phyloP scores from a whole-genome alignment of 2,113 vertebrate genomes.

The Gnathonemus echidnorhynchus region DNA sequence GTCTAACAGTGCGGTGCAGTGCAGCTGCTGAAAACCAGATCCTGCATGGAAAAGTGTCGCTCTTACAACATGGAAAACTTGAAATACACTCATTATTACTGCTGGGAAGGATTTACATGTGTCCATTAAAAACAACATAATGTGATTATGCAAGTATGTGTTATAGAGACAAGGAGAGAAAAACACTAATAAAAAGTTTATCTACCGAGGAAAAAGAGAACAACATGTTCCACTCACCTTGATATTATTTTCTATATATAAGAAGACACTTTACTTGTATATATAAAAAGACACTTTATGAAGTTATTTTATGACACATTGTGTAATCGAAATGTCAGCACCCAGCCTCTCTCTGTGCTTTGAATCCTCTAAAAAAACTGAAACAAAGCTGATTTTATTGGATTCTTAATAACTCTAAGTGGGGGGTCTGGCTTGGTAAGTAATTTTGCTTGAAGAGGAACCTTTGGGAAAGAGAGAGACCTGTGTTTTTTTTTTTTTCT shows the following conservation, averaged over 20 bases:
- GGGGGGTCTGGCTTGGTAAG: not conserved
- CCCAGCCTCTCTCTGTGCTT: not conserved
- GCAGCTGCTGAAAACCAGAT: not conserved
- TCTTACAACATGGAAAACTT: not conserved
- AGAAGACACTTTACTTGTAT: not conserved
- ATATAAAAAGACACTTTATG: not conserved
- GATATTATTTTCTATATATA: not conserved
- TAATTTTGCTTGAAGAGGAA: not conserved
- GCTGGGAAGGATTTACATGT: not conserved
- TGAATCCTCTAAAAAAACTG: not conserved
- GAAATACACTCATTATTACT: not conserved
- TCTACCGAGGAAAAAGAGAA: not conserved
- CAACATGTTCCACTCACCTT: not conserved
- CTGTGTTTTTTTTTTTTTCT: not conserved
- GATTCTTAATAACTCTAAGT: not conserved
- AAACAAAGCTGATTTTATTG: not conserved
- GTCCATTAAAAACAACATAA: not conserved
- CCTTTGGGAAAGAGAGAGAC: not conserved
- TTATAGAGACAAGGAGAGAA: too few species aligned
- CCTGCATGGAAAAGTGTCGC: not conserved
- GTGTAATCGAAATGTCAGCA: not conserved
- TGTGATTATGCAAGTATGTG: not conserved
- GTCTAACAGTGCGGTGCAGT: not conserved
- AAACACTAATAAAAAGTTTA: not conserved
- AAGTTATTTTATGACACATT: not conserved